Base-by-base conservation (phyloP, 2,113 vertebrate species). In the Hippocampus barbouri region DNA sequence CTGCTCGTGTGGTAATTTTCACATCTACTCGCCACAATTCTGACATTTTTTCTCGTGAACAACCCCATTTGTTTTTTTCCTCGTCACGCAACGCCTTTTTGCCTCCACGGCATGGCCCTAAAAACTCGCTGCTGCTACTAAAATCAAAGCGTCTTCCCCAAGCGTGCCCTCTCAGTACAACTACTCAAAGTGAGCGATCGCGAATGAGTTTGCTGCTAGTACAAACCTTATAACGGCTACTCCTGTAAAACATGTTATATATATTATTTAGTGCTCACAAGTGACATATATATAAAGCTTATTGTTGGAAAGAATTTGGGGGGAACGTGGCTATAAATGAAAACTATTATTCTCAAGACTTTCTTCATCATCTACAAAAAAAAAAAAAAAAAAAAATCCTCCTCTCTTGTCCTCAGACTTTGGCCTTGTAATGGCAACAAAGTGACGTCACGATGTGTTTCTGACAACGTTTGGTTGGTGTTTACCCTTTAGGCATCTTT, bases 201-300 rank as follows among this genome's bases (percentile, higher is more conserved):
- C 66, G 87, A 84, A 86, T 78, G 86, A 87, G 79, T 86, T 72
- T 82, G 87, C 88, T 82, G 78, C 81, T 73, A 69, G 66, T 89
- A 88, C 85, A 87, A 89, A 89, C 87, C 88, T 83, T 78, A 85
- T 84, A 80, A 64, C 72, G 79, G 82, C 75, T 81, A 77, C 81
- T 84, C 82, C 79, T 16, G 63, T 83, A 79, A 72, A 79, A 87
- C 84, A 88, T 68, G 72, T 74, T 79, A 83, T 72, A 80, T 82
- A 86, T 89, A 86, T 38, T 38, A 38, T 82, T 84, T 41, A 87
- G 78, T 51, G 78, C 79, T 87, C 16, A 83, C 78, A 86, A 81
- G 87, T 69, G 79, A 89, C 86, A 83, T 53, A 88, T 82, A 87
- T 82, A 88, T 76, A 86, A 86, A 87, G 82, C 87, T 62, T 87